Percentiles rank a stretch among this genome's conserved stretches.
Conservation (phyloP, 1,140 invertebrate species). For the Drosophila bifasciata region DNA sequence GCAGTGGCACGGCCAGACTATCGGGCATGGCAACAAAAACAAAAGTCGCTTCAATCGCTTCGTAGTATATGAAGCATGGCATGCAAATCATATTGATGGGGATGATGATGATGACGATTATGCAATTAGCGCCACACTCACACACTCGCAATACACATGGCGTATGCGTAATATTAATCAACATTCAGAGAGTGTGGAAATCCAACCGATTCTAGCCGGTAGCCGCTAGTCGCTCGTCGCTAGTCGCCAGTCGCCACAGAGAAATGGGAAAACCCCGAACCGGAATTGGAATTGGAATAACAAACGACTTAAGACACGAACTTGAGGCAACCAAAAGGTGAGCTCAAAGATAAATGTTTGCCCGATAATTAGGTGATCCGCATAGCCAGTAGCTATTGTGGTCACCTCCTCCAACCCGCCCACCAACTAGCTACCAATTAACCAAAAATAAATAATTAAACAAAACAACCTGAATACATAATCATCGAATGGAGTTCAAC, state of each 20-base stretch:
- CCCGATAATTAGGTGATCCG: slow-evolving; percentile 30
- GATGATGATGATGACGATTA: slow-evolving; percentile 55
- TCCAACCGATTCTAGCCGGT: too few relatives aligned
- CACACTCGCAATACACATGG: slow-evolving; percentile 9
- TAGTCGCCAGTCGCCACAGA: too few relatives aligned
- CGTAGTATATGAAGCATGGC: slow-evolving; percentile 34
- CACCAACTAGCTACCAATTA: slow-evolving; percentile 51
- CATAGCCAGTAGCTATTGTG: slow-evolving; percentile 36
- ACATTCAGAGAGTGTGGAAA: slow-evolving; percentile 1
- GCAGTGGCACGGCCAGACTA: slow-evolving; percentile 11
- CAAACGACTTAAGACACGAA: slow-evolving; percentile 3
- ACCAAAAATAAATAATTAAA: slow-evolving; percentile 41
- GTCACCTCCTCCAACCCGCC: slow-evolving; percentile 23
- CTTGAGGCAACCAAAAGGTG: not conserved
- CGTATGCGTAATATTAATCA: slow-evolving; percentile 54
- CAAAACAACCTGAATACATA: slow-evolving; percentile 63
- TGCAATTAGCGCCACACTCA: slow-evolving; percentile 63
- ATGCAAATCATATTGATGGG: slow-evolving; percentile 64
- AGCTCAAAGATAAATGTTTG: slow-evolving; percentile 3
- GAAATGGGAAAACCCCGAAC: too few relatives aligned
- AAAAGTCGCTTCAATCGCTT: slow-evolving; percentile 6
- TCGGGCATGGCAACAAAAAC: slow-evolving; percentile 19
- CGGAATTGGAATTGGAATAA: too few relatives aligned
- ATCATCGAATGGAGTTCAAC: slow-evolving; percentile 46
- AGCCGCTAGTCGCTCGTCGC: too few relatives aligned